Conservation (phyloP, 2,888 invertebrate species). For the Metopia argyrocephala region DNA sequence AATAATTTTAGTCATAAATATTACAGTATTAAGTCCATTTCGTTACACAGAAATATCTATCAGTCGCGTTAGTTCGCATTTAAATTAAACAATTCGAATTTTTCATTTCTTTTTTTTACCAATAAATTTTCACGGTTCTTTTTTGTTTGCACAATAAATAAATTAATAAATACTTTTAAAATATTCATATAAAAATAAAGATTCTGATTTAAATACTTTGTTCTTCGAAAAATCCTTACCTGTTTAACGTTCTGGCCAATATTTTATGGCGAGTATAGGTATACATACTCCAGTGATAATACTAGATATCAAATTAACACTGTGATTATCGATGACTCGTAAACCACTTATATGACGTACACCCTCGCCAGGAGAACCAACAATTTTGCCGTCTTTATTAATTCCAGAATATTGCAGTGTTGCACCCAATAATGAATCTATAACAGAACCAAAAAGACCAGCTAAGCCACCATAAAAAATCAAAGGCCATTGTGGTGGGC, state of each 20-base stretch:
- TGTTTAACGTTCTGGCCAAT: constrained; percentile 79
- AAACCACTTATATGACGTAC: constrained; percentile 88
- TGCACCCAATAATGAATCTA: constrained; percentile 92
- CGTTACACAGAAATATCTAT: not conserved
- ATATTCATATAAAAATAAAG: not conserved
- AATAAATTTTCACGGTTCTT: not conserved
- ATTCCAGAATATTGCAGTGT: constrained; percentile 92
- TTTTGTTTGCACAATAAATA: not conserved
- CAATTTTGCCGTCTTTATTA: constrained; percentile 84
- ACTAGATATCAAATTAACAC: constrained; percentile 90
- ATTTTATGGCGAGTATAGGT: constrained; percentile 82
- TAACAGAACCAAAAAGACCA: constrained; percentile 88
- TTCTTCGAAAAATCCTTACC: too few species aligned
- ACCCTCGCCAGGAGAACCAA: constrained; percentile 84
- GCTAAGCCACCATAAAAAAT: constrained; percentile 85
- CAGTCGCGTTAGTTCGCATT: too few species aligned
- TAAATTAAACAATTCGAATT: not conserved
- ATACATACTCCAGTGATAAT: constrained; percentile 86
- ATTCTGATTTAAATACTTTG: too few species aligned
- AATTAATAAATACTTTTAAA: not conserved
- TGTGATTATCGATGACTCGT: constrained; percentile 90
- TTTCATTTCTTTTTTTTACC: not conserved
- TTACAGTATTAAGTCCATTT: not conserved
- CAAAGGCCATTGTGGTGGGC: constrained; percentile 89
- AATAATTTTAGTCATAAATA: not conserved